Percentiles rank a stretch among this genome's conserved stretches.
Evolutionary conservation across 2,113 vertebrate species (phyloP).

Genomic region (zebrafish (Danio rerio)): DNA sequence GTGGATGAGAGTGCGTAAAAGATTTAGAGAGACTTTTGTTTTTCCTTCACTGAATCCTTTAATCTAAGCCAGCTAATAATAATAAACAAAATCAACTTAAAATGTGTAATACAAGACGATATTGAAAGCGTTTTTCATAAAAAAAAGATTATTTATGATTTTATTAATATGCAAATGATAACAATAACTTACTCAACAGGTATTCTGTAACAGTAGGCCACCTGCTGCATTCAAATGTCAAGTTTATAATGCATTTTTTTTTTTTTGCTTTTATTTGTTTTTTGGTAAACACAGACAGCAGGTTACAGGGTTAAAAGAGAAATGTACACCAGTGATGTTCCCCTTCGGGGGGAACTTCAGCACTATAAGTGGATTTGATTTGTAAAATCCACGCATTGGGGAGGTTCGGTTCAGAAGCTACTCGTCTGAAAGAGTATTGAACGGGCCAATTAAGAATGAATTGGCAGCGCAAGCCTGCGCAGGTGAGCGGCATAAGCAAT

Average conservation of each 20-base stretch:
- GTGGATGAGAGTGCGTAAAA: not conserved
- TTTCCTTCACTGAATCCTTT: not conserved
- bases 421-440: no score
- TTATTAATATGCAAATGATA: conserved; percentile 33
- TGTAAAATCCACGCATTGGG: no score
- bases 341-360: no score
- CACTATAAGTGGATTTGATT: no score
- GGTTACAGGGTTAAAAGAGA: conserved; percentile 7
- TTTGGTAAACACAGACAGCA: conserved; percentile 10
- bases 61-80: conserved; percentile 14
- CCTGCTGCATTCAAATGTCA: conserved; percentile 17
- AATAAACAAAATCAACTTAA: not conserved
- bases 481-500: no score
- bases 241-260: not conserved
- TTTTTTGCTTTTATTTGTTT: no score
- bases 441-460: no score
- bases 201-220: not conserved
- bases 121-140: not conserved
- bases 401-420: no score
- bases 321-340: not conserved
- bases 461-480: no score
- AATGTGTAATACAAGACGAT: conserved; percentile 14
- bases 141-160: not conserved
- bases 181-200: not conserved
- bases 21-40: not conserved